Conservation (phyloP, 2,797 vertebrate genomes). For the Denticeps clupeoides region DNA sequence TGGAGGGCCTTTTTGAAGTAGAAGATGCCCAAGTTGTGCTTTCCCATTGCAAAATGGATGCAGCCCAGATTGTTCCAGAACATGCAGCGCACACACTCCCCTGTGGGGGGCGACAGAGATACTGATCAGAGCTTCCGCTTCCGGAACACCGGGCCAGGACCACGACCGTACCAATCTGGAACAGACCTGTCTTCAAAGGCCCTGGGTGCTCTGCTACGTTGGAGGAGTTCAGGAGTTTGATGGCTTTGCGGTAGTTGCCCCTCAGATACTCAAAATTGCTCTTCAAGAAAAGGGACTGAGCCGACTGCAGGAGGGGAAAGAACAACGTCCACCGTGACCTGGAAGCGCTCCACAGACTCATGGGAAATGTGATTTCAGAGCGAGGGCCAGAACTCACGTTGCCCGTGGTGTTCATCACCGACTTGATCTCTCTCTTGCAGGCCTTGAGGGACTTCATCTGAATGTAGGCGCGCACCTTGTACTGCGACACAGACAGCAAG, state of each 20-base stretch:
- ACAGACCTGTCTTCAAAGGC: slow-evolving; percentile 90
- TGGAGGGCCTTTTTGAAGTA: slow-evolving; percentile 98
- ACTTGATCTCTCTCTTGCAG: slow-evolving; percentile 97
- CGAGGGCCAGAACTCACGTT: slow-evolving; percentile 91
- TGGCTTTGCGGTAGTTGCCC: slow-evolving; percentile 96
- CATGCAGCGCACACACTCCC: slow-evolving; percentile 96
- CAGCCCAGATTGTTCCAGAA: slow-evolving; percentile 99
- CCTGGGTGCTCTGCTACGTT: slow-evolving; percentile 95
- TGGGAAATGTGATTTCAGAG: too few species aligned
- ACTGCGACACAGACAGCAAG: too few species aligned
- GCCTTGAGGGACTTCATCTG: slow-evolving; percentile 99
- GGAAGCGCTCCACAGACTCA: too few species aligned
- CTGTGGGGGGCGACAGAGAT: slow-evolving; percentile 38
- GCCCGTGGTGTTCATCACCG: slow-evolving; percentile 97
- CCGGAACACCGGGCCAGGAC: not conserved
- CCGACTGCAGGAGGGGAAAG: slow-evolving; percentile 61
- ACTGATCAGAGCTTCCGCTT: too few species aligned
- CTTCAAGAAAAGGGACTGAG: slow-evolving; percentile 92
- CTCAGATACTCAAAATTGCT: slow-evolving; percentile 97
- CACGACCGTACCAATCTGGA: too few species aligned
- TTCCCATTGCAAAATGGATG: slow-evolving; percentile 98
- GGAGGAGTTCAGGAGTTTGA: slow-evolving; percentile 91
- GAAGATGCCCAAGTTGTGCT: slow-evolving; percentile 95
- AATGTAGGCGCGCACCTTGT: slow-evolving; percentile 94
- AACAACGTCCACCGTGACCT: too few species aligned